Conservation (phyloP, 2,888 invertebrate genomes). For the Pecten maximus region DNA sequence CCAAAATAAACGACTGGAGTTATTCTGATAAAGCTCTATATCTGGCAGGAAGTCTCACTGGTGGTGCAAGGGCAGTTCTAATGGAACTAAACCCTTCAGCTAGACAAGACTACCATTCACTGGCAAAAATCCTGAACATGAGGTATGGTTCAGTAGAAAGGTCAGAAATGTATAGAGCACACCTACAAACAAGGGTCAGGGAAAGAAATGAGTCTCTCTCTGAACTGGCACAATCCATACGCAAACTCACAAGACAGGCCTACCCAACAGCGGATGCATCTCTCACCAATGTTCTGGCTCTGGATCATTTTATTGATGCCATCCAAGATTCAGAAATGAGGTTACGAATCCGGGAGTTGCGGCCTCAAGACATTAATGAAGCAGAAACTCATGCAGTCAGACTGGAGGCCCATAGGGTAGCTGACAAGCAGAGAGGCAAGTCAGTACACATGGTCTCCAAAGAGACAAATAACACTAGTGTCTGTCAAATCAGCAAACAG, state of each 20-base stretch:
- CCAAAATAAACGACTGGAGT: slow-evolving; percentile 82
- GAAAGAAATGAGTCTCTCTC: slow-evolving; percentile 52
- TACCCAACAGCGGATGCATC: slow-evolving; percentile 51
- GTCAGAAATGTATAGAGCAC: slow-evolving; percentile 53
- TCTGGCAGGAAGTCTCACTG: slow-evolving; percentile 52
- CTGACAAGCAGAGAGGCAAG: slow-evolving; percentile 37
- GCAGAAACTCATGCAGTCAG: too few species aligned
- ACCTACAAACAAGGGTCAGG: slow-evolving; percentile 44
- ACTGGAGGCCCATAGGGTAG: slow-evolving; percentile 49
- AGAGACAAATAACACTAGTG: too few species aligned
- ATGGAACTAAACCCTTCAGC: slow-evolving; percentile 41
- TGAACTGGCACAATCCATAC: slow-evolving; percentile 53
- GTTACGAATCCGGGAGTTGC: slow-evolving; percentile 49
- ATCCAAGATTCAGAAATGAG: slow-evolving; percentile 53
- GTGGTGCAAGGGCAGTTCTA: slow-evolving; percentile 43
- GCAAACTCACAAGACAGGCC: slow-evolving; percentile 52
- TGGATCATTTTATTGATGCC: slow-evolving; percentile 58
- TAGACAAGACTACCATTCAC: slow-evolving; percentile 43
- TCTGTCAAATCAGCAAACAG: too few species aligned
- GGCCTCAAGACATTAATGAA: slow-evolving; percentile 47
- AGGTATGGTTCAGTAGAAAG: slow-evolving; percentile 51
- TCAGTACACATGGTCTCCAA: too few species aligned
- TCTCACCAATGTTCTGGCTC: slow-evolving; percentile 45
- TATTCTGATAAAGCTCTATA: slow-evolving; percentile 50
- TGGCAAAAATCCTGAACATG: slow-evolving; percentile 48